Evolutionary conservation across 2,113 vertebrate species (phyloP).

Genomic region (Chaetodon trifascialis): DNA sequence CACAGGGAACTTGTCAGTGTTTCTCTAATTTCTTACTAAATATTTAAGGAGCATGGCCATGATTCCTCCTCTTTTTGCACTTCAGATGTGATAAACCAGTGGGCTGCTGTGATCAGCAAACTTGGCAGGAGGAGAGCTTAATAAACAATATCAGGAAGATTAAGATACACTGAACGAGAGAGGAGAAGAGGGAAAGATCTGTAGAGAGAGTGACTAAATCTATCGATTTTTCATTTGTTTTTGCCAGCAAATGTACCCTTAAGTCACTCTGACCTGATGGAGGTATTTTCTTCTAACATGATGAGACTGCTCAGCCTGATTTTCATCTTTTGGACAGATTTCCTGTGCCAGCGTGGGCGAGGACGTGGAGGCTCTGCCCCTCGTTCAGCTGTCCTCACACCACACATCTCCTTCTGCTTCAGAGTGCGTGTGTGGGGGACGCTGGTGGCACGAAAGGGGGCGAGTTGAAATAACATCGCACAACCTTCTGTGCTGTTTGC

Average conservation of each 20-base stretch:
- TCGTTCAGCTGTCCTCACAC: constrained; percentile 8
- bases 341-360: constrained; percentile 5
- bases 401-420: constrained; percentile 38
- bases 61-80: neutral
- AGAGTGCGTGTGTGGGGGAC: constrained; percentile 45
- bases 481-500: constrained; percentile 71
- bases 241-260: neutral
- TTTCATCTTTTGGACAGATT: constrained; percentile 28
- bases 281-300: constrained; percentile 5
- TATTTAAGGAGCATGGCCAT: neutral
- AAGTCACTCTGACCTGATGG: constrained; percentile 5
- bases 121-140: neutral
- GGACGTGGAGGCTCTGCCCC: constrained; percentile 23
- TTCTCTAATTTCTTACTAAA: neutral
- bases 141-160: no score
- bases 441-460: constrained; percentile 27
- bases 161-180: neutral
- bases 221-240: constrained; percentile 2
- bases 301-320: neutral
- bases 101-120: neutral
- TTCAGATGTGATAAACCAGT: neutral
- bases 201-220: neutral
- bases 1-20: neutral
- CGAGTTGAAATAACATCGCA: constrained; percentile 61
- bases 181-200: neutral